phyloP scores from a whole-genome alignment of 2,113 vertebrate genomes.

The Oncorhynchus nerka region DNA sequence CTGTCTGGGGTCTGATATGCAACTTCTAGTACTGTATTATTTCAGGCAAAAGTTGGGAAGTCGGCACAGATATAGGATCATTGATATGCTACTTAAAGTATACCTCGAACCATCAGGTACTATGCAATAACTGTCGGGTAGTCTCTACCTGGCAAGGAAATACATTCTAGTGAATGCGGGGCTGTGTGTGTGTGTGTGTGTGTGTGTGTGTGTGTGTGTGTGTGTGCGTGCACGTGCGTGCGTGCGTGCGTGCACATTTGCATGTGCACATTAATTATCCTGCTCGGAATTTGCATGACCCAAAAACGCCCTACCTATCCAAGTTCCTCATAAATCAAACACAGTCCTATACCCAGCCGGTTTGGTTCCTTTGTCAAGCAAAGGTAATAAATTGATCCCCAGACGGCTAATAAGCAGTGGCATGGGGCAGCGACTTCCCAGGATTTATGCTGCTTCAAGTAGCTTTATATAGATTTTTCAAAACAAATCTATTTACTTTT shows the following conservation, averaged over 20 bases:
- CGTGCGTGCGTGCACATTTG: background rate
- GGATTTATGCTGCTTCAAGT: constrained; percentile 63
- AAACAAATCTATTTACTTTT: constrained; percentile 43
- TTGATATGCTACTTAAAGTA: no score
- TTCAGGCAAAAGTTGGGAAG: background rate
- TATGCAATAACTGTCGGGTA: background rate
- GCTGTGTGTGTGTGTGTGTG: no score
- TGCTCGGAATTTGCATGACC: constrained; percentile 69
- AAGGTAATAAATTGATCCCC: constrained; percentile 69
- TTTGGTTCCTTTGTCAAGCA: constrained; percentile 52
- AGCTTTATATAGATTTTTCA: constrained; percentile 57
- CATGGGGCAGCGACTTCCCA: constrained; percentile 48
- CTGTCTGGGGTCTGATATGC: constrained; percentile 42
- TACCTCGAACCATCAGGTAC: no score
- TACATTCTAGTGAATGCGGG: background rate
- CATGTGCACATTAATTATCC: background rate
- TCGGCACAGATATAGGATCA: background rate
- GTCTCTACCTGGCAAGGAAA: background rate
- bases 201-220: no score
- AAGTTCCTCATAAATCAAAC: constrained; percentile 65
- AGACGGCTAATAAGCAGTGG: constrained; percentile 63
- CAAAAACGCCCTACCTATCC: constrained; percentile 64
- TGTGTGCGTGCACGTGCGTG: no score
- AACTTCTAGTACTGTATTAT: no score
- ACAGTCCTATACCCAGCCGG: constrained; percentile 48